Percentiles rank a stretch among this genome's conserved stretches.
These are phyloP conservation scores for Podabrus alpinus DNA, from an alignment of 2,888 invertebrate genomes.

Conservation along the genomic window DNA sequence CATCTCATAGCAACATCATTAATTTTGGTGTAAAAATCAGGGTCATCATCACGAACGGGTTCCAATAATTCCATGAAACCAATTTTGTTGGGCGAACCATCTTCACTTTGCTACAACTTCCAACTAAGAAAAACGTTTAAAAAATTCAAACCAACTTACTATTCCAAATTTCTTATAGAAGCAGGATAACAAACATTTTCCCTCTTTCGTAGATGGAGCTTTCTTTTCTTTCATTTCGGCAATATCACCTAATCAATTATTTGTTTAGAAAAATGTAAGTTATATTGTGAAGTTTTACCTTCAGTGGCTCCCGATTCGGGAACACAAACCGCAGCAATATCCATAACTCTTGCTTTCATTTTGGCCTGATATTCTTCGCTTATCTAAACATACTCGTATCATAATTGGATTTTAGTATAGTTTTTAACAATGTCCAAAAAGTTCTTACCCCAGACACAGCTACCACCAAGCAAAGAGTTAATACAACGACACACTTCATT, in stretches of 20 bases:
- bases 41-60: conserved; percentile 50
- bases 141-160: conserved; percentile 48
- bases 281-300: not conserved
- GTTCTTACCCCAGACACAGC: not conserved
- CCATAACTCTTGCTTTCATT: not conserved
- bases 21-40: conserved; percentile 47
- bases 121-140: not conserved
- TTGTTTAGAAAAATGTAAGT: no score
- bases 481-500: not conserved
- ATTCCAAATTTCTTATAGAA: conserved; percentile 55
- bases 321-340: not conserved
- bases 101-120: conserved; percentile 14
- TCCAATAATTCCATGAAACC: conserved; percentile 47
- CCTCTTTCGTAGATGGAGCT: conserved; percentile 50
- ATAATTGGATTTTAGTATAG: not conserved
- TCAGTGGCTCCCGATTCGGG: conserved; percentile 1
- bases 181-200: conserved; percentile 58
- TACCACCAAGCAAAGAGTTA: not conserved
- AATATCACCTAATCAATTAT: conserved; percentile 31
- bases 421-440: not conserved
- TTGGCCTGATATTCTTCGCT: not conserved
- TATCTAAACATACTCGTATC: no score
- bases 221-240: conserved; percentile 48
- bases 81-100: conserved; percentile 32
- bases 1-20: conserved; percentile 54